Evolutionary conservation across 2,113 vertebrate species (phyloP).

Genomic region (Burhinus bistriatus): DNA sequence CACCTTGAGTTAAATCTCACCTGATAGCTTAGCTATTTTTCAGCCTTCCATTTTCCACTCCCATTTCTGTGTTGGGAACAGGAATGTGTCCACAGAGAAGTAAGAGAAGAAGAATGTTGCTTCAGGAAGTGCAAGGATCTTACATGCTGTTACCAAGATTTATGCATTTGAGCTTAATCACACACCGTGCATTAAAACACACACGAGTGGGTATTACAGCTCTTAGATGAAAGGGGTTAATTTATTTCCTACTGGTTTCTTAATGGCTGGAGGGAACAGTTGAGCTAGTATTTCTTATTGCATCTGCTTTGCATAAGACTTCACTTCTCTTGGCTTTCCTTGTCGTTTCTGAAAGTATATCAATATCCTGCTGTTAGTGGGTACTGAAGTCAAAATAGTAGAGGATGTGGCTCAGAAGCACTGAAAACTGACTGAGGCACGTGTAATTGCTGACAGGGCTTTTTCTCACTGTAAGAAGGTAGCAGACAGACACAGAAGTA

Average conservation of each 20-base stretch:
- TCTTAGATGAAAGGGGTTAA: background rate
- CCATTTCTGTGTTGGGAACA: background rate
- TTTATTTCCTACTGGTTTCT: background rate
- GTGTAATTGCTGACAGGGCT: background rate
- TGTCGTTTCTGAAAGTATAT: background rate
- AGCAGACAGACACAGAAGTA: background rate
- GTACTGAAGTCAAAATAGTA: background rate
- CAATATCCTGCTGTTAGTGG: background rate
- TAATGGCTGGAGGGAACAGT: background rate
- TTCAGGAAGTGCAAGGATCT: background rate
- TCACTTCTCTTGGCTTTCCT: background rate
- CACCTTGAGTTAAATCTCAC: background rate
- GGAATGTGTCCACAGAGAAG: background rate
- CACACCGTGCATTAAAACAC: background rate
- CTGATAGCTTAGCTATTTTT: background rate
- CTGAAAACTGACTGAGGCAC: background rate
- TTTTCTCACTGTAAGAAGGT: background rate
- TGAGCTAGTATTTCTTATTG: background rate
- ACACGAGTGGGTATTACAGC: background rate
- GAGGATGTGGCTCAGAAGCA: slow-evolving; percentile 2
- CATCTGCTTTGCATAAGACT: background rate
- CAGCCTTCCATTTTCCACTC: background rate
- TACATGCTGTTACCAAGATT: background rate
- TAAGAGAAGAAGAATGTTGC: background rate
- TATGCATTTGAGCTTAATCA: background rate